phyloP scores from a whole-genome alignment of 2,797 vertebrate genomes.

The Falco concolor region DNA sequence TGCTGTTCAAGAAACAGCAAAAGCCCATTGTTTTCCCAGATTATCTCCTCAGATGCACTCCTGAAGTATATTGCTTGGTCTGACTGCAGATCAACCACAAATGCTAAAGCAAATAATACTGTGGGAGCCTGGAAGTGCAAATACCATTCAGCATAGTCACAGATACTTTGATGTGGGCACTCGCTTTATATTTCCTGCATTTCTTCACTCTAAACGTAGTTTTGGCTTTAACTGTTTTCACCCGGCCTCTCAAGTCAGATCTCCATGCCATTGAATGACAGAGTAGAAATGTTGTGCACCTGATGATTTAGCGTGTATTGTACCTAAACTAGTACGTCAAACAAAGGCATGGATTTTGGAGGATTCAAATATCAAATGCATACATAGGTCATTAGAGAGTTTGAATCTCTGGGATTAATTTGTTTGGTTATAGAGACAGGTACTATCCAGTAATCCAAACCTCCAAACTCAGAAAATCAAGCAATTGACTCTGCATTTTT shows the following conservation, averaged over 20 bases:
- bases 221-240: not conserved
- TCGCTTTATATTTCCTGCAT: not conserved
- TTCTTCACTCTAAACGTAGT: conserved; percentile 15
- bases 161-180: conserved; percentile 47
- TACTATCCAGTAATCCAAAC: not conserved
- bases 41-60: conserved; percentile 50
- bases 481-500: not conserved
- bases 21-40: conserved; percentile 32
- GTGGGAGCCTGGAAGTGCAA: conserved; percentile 39
- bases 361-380: not conserved
- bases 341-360: not conserved
- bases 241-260: not conserved
- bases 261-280: not conserved
- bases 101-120: conserved; percentile 50
- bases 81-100: conserved; percentile 36
- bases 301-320: not conserved
- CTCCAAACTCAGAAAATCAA: not conserved
- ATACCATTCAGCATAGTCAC: conserved; percentile 42
- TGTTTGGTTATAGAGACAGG: not conserved
- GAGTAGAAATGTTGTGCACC: not conserved
- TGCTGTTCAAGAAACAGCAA: conserved; percentile 48
- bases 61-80: conserved; percentile 27
- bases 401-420: not conserved
- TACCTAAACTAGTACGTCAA: not conserved
- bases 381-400: not conserved